phyloP scores from a whole-genome alignment of 2,797 vertebrate species.

The Neosilurus mollespiculum region DNA sequence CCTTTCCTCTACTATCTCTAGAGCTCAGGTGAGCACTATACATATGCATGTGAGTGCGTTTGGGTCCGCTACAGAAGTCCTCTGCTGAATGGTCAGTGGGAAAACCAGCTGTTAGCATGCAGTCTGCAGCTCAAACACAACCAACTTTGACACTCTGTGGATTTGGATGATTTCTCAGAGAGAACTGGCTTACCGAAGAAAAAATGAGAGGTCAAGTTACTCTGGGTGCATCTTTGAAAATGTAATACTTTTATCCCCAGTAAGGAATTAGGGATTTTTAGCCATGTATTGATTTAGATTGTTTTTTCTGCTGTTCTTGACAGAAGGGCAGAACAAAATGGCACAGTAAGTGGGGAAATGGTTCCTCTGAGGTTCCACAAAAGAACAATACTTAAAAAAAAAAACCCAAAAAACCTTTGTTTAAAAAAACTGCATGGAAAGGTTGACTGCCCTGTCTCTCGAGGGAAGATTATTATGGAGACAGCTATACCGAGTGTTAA shows the following conservation, averaged over 20 bases:
- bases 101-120: neutral
- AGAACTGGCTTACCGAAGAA: conserved; percentile 3
- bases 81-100: neutral
- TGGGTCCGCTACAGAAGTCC: neutral
- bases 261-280: conserved; percentile 49
- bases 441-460: conserved; percentile 42
- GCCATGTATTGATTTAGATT: conserved; percentile 64
- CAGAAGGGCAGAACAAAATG: conserved; percentile 51
- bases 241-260: conserved; percentile 20
- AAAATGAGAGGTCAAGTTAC: conserved; percentile 8
- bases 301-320: conserved; percentile 47
- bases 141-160: neutral
- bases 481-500: conserved; percentile 47
- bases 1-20: conserved; percentile 39
- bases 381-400: conserved; percentile 49
- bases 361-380: conserved; percentile 62
- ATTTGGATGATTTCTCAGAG: conserved; percentile 16
- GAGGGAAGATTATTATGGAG: conserved; percentile 64
- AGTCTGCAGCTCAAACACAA: conserved; percentile 4
- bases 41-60: conserved; percentile 22
- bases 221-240: conserved; percentile 6
- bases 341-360: conserved; percentile 59
- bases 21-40: conserved; percentile 22
- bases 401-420: conserved; percentile 35
- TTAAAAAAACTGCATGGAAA: conserved; percentile 56